Evolutionary conservation across 2,797 vertebrate genomes (phyloP).

Genomic region (Anolis apletophallus): DNA sequence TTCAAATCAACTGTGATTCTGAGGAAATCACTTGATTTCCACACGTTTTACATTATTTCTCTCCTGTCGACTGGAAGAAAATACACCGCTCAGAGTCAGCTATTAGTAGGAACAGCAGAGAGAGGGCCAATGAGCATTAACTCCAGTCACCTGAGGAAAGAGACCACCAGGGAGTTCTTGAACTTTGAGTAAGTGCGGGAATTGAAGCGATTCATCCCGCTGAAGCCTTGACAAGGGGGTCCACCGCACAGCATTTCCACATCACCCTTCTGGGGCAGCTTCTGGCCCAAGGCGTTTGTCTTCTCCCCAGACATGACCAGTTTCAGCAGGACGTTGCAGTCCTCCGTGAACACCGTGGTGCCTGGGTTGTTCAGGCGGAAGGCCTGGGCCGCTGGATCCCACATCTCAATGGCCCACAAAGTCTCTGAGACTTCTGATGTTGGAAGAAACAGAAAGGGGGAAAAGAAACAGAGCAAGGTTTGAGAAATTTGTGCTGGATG

Average conservation of each 20-base stretch:
- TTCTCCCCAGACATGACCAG: conserved; percentile 95
- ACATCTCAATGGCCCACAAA: conserved; percentile 97
- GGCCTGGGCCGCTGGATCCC: conserved; percentile 96
- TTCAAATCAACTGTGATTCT: neutral
- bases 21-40: neutral
- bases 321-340: conserved; percentile 95
- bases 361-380: conserved; percentile 95
- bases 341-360: conserved; percentile 94
- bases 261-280: conserved; percentile 93
- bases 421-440: conserved; percentile 87
- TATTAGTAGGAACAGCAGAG: neutral
- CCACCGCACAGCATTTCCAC: conserved; percentile 97
- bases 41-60: neutral
- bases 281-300: conserved; percentile 90
- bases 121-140: rapidly evolving
- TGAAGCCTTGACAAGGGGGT: conserved; percentile 97
- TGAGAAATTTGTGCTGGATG: neutral
- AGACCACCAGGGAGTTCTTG: conserved; percentile 97
- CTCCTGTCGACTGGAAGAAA: neutral
- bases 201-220: conserved; percentile 99
- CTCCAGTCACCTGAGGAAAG: conserved; percentile 91
- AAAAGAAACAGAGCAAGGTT: neutral
- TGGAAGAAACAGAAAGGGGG: neutral
- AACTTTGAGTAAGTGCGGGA: conserved; percentile 98
- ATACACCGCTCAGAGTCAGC: neutral